Percentiles rank a stretch among this genome's conserved stretches.
phyloP scores from a whole-genome alignment of 2,113 vertebrate genomes.

The Corythornis madagascariensis region DNA sequence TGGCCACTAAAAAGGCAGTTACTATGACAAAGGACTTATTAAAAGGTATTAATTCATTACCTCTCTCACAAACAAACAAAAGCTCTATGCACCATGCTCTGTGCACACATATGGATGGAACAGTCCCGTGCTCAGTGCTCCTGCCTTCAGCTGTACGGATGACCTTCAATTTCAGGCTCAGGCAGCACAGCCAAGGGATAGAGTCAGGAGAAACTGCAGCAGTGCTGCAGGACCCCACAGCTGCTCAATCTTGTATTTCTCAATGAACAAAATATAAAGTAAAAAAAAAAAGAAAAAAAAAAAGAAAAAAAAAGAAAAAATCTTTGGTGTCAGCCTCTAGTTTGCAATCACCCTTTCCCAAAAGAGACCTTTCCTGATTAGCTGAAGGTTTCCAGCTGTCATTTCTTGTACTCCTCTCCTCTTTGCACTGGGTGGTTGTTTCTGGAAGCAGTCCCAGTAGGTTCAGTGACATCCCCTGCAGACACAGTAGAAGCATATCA shows the following conservation, averaged over 20 bases:
- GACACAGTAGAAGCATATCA: background rate
- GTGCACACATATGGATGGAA: fast-evolving
- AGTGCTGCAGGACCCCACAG: fast-evolving
- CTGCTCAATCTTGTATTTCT: background rate
- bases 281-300: background rate
- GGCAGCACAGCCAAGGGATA: background rate
- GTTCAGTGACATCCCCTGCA: background rate
- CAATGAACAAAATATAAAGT: background rate
- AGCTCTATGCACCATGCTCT: fast-evolving
- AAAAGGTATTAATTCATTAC: background rate
- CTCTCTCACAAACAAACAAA: fast-evolving
- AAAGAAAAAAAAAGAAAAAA: background rate
- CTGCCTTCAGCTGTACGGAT: too few species aligned
- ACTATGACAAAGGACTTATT: background rate
- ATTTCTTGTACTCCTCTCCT: too few species aligned
- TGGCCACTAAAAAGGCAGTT: background rate
- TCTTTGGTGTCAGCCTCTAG: background rate
- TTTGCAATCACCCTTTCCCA: background rate
- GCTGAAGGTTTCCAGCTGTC: background rate
- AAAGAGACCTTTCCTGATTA: background rate
- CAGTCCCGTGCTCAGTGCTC: fast-evolving
- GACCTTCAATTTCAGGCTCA: background rate
- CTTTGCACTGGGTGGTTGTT: background rate
- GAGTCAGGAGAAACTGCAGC: too few species aligned
- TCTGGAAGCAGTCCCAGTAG: too few species aligned